Evolutionary conservation across 2,888 invertebrate species (phyloP).

Genomic region (Crepidodera aurea): DNA sequence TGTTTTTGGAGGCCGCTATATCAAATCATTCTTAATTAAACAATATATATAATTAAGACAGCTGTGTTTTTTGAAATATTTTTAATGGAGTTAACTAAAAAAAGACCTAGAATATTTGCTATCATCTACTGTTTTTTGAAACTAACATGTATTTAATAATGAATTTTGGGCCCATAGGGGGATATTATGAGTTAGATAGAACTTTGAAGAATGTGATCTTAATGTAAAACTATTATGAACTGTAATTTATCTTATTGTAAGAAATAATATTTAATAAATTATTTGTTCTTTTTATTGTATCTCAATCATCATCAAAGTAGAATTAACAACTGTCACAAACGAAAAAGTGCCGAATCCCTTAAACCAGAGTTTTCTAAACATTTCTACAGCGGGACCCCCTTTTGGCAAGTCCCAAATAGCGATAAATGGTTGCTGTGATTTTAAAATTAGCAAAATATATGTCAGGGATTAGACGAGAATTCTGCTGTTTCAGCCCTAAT

Average conservation of each 20-base stretch:
- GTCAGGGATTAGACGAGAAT: too few relatives aligned
- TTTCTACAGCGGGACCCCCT: too few relatives aligned
- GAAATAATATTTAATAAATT: constrained; percentile 13
- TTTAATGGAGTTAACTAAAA: neutral
- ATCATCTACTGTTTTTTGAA: neutral
- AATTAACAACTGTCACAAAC: too few relatives aligned
- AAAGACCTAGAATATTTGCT: neutral
- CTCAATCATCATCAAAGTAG: too few relatives aligned
- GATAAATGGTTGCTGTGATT: too few relatives aligned
- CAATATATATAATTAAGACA: neutral
- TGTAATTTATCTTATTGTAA: constrained; percentile 15
- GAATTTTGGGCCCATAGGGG: neutral
- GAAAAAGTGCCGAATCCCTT: too few relatives aligned
- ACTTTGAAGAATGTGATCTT: constrained; percentile 17
- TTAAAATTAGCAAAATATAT: too few relatives aligned
- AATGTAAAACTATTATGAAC: constrained; percentile 11
- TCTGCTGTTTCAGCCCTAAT: too few relatives aligned
- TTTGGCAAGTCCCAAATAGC: too few relatives aligned
- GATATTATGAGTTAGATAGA: neutral
- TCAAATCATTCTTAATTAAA: neutral
- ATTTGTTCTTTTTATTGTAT: constrained; percentile 5
- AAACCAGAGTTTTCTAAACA: too few relatives aligned
- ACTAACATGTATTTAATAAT: neutral
- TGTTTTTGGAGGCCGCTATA: neutral
- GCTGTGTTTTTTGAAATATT: neutral